Conservation (phyloP, 2,888 invertebrate genomes). For the Crossocerus cetratus region DNA sequence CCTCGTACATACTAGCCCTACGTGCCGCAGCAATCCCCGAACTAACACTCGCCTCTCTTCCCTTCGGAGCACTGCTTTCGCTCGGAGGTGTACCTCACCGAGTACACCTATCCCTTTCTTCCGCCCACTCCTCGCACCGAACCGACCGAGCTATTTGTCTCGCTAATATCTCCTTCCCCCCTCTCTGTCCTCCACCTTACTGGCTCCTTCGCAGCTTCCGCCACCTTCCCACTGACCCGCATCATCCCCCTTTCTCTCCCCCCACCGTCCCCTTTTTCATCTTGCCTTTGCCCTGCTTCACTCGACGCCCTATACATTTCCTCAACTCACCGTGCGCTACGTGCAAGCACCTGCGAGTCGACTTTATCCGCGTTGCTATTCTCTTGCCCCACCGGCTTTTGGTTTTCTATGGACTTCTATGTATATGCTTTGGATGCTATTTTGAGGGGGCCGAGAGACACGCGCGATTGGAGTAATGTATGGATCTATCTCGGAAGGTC, state of each 20-base stretch:
- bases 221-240: constrained; percentile 5
- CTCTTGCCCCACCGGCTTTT: no score
- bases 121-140: constrained; percentile 22
- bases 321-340: no score
- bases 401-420: no score
- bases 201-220: constrained; percentile 9
- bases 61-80: not conserved
- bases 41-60: constrained; percentile 26
- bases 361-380: no score
- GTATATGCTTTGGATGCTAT: no score
- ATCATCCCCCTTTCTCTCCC: constrained; percentile 6
- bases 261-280: constrained; percentile 1
- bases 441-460: no score
- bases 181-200: not conserved
- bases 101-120: not conserved
- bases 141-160: constrained; percentile 69
- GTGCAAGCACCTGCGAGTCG: no score
- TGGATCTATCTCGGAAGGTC: no score
- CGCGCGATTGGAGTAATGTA: no score
- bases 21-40: constrained; percentile 39
- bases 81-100: not conserved
- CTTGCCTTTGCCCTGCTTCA: not conserved
- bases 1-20: constrained; percentile 29
- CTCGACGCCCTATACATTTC: not conserved
- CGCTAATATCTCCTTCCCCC: constrained; percentile 66